Conservation (phyloP, 2,888 invertebrate genomes). For the Pristionchus mayeri region DNA sequence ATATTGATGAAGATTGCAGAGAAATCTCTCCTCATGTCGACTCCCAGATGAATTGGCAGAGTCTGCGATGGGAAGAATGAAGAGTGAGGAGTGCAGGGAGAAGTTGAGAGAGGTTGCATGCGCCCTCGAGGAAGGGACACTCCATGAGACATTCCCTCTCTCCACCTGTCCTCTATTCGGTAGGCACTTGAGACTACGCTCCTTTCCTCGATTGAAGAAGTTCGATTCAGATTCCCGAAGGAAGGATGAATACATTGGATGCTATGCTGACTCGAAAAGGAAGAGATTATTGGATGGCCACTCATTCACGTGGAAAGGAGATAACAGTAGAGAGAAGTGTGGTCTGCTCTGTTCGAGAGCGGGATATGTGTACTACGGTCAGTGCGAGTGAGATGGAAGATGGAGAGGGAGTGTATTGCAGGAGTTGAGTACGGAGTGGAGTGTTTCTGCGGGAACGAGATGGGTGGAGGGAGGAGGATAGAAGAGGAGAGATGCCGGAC, state of each 20-base stretch:
- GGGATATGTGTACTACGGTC: conserved; percentile 88
- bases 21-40: neutral
- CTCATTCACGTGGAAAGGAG: conserved; percentile 77
- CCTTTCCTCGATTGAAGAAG: no score
- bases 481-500: conserved; percentile 74
- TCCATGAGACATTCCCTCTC: conserved; percentile 59
- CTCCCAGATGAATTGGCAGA: conserved; percentile 8
- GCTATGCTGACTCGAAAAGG: conserved; percentile 89
- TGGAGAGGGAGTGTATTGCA: conserved; percentile 41
- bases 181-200: no score
- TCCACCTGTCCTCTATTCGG: conserved; percentile 66
- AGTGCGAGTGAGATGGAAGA: no score
- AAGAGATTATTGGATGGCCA: conserved; percentile 87
- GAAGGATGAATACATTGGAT: conserved; percentile 85
- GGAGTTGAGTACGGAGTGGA: conserved; percentile 93
- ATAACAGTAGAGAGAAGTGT: conserved; percentile 88
- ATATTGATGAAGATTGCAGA: no score
- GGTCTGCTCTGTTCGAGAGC: conserved; percentile 91
- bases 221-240: conserved; percentile 45
- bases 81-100: conserved; percentile 35
- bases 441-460: conserved; percentile 94
- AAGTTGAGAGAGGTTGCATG: conserved; percentile 57
- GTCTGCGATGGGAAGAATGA: conserved; percentile 41
- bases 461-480: conserved; percentile 66
- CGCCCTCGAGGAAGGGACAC: conserved; percentile 56